Conservation (phyloP, 2,113 vertebrate genomes). For the Poeciliopsis occidentalis region DNA sequence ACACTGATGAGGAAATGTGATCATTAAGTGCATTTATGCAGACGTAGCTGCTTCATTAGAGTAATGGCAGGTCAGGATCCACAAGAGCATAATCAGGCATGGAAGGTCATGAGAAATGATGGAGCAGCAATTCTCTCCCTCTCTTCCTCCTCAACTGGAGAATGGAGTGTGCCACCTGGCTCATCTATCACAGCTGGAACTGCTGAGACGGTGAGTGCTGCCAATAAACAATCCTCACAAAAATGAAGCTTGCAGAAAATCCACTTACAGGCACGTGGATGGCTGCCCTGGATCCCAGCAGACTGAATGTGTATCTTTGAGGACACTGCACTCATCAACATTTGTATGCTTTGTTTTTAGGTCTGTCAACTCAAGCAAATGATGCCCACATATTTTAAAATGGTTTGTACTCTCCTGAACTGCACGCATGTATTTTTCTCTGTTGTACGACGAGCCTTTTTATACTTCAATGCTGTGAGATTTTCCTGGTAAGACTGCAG, state of each 20-base stretch:
- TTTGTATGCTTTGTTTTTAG: slow-evolving; percentile 8
- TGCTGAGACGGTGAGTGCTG: slow-evolving; percentile 78
- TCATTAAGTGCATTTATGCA: slow-evolving; percentile 70
- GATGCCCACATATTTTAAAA: background rate
- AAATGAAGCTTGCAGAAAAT: slow-evolving; percentile 69
- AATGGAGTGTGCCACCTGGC: slow-evolving; percentile 75
- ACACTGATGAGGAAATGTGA: slow-evolving; percentile 43
- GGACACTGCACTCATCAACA: slow-evolving; percentile 29
- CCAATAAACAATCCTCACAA: slow-evolving; percentile 77
- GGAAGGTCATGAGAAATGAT: slow-evolving; percentile 79
- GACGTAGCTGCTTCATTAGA: slow-evolving; percentile 60
- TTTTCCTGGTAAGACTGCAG: background rate
- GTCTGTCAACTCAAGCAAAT: slow-evolving; percentile 4
- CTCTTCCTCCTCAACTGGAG: slow-evolving; percentile 43
- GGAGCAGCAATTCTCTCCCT: slow-evolving; percentile 65
- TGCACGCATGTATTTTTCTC: background rate
- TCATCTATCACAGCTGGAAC: slow-evolving; percentile 79
- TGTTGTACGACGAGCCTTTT: background rate
- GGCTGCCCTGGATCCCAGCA: slow-evolving; percentile 41
- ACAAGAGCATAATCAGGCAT: slow-evolving; percentile 75
- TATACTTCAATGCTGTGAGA: background rate
- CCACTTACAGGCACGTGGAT: slow-evolving; percentile 57
- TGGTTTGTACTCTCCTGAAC: background rate
- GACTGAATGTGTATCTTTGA: slow-evolving; percentile 19
- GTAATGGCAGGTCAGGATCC: slow-evolving; percentile 62